These are phyloP conservation scores for Bombus polaris DNA, from an alignment of 1,140 invertebrate genomes.

Conservation along the genomic window DNA sequence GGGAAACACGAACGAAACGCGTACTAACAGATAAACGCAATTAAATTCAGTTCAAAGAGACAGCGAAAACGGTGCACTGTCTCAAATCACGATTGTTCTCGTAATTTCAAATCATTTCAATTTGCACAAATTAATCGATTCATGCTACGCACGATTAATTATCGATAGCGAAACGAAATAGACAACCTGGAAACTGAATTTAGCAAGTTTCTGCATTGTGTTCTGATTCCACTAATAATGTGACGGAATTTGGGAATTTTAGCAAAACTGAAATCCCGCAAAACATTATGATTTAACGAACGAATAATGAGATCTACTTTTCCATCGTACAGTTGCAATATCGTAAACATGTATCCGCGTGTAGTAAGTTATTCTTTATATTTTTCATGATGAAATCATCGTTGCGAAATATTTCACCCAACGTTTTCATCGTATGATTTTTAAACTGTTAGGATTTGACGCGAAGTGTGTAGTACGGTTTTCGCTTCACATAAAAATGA, in stretches of 20 bases:
- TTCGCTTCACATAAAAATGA: too few relatives aligned
- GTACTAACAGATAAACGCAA: not conserved
- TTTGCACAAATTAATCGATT: not conserved
- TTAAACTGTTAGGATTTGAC: too few relatives aligned
- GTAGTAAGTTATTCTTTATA: too few relatives aligned
- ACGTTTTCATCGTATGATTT: too few relatives aligned
- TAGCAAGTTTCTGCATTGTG: not conserved
- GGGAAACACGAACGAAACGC: too few relatives aligned
- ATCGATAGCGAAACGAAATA: not conserved
- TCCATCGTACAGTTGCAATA: not conserved
- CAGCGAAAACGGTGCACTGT: not conserved
- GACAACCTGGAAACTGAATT: not conserved
- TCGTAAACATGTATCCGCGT: not conserved
- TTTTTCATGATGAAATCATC: too few relatives aligned
- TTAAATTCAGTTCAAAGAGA: not conserved
- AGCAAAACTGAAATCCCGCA: not conserved
- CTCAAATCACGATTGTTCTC: not conserved
- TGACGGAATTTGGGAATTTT: not conserved
- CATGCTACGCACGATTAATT: not conserved
- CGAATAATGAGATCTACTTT: not conserved
- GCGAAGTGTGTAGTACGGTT: too few relatives aligned
- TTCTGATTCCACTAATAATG: not conserved
- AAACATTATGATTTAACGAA: too few relatives aligned
- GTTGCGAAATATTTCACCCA: too few relatives aligned
- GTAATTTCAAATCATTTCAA: not conserved